phyloP scores from a whole-genome alignment of 1,140 invertebrate genomes.

The Trichonephila clavipes region DNA sequence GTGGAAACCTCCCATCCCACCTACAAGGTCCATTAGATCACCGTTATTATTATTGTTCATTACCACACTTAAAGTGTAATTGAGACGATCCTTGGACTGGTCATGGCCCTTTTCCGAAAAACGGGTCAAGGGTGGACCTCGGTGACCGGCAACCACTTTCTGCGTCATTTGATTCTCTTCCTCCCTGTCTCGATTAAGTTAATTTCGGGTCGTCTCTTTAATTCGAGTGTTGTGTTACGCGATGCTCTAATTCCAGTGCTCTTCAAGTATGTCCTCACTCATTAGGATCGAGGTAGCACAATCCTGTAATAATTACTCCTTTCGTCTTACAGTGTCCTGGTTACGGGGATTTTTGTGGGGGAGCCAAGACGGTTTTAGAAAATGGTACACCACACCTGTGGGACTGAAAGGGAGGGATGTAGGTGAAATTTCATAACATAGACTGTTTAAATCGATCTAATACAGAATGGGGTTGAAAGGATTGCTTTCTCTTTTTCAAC shows the following conservation, averaged over 20 bases:
- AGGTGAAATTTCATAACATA: background rate
- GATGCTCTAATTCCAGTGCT: background rate
- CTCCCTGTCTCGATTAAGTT: background rate
- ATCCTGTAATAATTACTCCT: background rate
- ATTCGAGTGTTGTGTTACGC: background rate
- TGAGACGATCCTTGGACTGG: conserved; percentile 13
- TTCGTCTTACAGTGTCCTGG: background rate
- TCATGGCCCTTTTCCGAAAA: background rate
- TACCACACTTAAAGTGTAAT: background rate
- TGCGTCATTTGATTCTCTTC: background rate
- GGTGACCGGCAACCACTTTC: conserved; percentile 2
- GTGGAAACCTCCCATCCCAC: background rate
- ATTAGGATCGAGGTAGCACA: conserved; percentile 17
- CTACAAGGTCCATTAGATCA: conserved; percentile 14
- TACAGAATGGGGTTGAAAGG: background rate
- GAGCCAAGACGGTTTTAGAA: conserved; percentile 11
- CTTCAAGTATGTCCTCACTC: background rate
- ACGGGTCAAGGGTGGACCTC: conserved; percentile 5
- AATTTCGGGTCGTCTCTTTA: background rate
- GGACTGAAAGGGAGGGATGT: background rate
- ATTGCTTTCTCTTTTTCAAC: too few relatives aligned
- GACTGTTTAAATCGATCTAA: background rate
- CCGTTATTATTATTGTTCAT: background rate
- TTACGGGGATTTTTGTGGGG: conserved; percentile 18
- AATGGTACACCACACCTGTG: background rate